A percentile compares a stretch with the other conserved stretches of the same genome.
These are phyloP conservation scores for Ibidorhyncha struthersii DNA, from an alignment of 2,113 vertebrate species.

Conservation along the genomic window DNA sequence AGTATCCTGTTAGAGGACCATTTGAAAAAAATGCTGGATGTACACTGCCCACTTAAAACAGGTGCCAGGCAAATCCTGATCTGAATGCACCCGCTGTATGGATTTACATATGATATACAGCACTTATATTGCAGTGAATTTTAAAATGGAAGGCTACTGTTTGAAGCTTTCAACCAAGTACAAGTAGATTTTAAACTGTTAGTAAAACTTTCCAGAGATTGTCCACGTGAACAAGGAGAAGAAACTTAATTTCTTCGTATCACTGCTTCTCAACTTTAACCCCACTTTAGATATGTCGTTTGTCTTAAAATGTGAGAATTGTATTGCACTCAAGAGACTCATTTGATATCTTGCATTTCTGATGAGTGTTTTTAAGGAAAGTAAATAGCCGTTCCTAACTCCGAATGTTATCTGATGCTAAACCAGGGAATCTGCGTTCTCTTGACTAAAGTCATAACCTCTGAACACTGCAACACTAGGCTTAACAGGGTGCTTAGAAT, in stretches of 20 bases:
- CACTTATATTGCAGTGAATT: not conserved
- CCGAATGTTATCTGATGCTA: not conserved
- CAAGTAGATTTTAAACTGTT: not conserved
- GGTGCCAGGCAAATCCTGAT: not conserved
- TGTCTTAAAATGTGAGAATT: not conserved
- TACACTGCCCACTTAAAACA: not conserved
- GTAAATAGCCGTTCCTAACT: not conserved
- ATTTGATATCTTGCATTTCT: not conserved
- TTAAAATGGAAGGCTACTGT: not conserved
- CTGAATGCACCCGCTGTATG: not conserved
- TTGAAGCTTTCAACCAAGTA: not conserved
- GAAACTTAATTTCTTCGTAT: not conserved
- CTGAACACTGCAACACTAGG: not conserved
- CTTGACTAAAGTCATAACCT: not conserved
- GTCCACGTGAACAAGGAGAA: not conserved
- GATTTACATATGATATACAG: not conserved
- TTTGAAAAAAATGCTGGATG: not conserved
- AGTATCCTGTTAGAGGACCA: not conserved
- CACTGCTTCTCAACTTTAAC: not conserved
- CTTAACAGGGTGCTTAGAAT: not conserved
- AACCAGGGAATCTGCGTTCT: not conserved
- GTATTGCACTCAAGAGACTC: not conserved
- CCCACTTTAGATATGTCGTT: not conserved
- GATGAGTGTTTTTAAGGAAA: not conserved
- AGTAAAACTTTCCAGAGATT: not conserved